Evolutionary conservation across 2,797 vertebrate species (phyloP).

Genomic region (Mormyrops attenuatus): DNA sequence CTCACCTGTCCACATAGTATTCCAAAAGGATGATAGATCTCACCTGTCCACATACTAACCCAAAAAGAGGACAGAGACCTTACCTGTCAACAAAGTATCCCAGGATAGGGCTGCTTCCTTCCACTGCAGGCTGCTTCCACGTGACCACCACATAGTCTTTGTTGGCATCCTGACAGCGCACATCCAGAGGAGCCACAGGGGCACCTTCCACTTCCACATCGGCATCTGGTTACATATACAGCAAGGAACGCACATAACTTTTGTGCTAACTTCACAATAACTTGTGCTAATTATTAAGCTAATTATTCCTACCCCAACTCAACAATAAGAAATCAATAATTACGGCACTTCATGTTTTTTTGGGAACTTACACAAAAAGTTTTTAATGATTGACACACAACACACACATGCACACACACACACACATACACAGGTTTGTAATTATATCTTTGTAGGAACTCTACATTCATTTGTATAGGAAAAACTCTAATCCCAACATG

Average conservation of each 20-base stretch:
- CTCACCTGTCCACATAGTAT: background rate
- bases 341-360: background rate
- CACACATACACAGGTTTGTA: background rate
- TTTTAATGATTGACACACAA: slow-evolving; percentile 1
- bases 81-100: slow-evolving; percentile 96
- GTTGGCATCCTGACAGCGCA: slow-evolving; percentile 86
- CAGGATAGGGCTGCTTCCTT: slow-evolving; percentile 82
- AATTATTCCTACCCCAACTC: background rate
- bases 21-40: background rate
- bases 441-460: too few relatives aligned
- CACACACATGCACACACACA: background rate
- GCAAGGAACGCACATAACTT: slow-evolving; percentile 18
- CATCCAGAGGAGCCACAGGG: slow-evolving; percentile 86
- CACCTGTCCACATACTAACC: background rate
- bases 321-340: background rate
- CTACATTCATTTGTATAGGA: too few relatives aligned
- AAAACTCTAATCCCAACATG: too few relatives aligned
- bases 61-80: slow-evolving; percentile 15
- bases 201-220: slow-evolving; percentile 84
- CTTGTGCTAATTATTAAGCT: background rate
- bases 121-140: slow-evolving; percentile 95
- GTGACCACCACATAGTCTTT: slow-evolving; percentile 97
- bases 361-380: background rate
- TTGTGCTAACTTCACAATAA: background rate
- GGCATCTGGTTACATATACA: slow-evolving; percentile 65